Evolutionary conservation across 2,888 invertebrate genomes (phyloP), one percentile per base, ranked within the genome.

Genomic region (Andrena flavipes): DNA sequence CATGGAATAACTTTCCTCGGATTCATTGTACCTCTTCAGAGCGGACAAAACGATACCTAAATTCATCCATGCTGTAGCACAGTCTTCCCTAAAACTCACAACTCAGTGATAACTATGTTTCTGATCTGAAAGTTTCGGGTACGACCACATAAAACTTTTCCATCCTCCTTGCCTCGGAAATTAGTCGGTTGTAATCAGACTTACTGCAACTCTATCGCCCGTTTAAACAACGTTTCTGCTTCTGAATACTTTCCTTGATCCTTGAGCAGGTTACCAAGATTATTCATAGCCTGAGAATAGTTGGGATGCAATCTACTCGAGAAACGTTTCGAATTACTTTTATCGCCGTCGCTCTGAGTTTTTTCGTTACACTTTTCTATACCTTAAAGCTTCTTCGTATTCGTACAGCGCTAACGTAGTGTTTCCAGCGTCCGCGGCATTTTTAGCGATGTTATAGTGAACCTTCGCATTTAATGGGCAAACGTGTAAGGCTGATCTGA

Each of bases 11-110:
- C 98, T 97, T 23, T 93, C 92, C 91, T 97, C 96, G 0, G 99
- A 97, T 91, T 97, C 96, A 2, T 95, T 93, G 82, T 96, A 96
- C 80, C 96, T 96, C 87, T 96, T 96, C 68, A 96, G 95, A 54
- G 96, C 96, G 0, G 98, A 97, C 85, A 98, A 95, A 42, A 99
- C 97, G 88, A 99, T 99, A 20, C 99, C 99, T 71, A 99, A 95
- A 94, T 99, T 99, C 99, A 99, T 99, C 99, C 99, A 99, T 0
- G 99, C 99, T 0, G 98, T 97, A 1, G 99, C 97, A 94, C 99
- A 99, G 92, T 97, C 97, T 48, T 96, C 95, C 90, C 98, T 97
- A 92, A 76, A 94, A 92, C 62, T 78, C 23, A 69, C 2, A 69
- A 59, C 63, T 62, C 59, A 62, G 20, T 77, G n/a, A 71, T 23